Conservation (phyloP, 1,140 invertebrate species). For the Saxidomus purpurata region DNA sequence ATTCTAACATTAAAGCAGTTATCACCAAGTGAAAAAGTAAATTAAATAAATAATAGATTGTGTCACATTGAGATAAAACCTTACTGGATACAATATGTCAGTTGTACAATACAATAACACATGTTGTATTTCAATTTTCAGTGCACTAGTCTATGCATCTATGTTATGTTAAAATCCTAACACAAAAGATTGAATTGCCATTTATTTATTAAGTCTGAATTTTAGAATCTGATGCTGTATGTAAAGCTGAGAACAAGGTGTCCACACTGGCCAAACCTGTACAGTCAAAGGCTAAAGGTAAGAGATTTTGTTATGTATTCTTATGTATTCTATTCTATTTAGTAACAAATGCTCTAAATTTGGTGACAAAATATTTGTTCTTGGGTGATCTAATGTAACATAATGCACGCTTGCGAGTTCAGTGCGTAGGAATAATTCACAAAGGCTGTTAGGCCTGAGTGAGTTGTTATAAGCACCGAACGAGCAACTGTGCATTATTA, state of each 20-base stretch:
- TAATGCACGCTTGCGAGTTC: constrained; percentile 31
- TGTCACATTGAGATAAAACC: constrained; percentile 46
- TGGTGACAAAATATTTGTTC: constrained; percentile 38
- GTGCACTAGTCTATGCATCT: constrained; percentile 50
- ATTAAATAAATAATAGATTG: constrained; percentile 38
- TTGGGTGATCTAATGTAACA: constrained; percentile 31
- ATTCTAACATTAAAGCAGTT: constrained; percentile 51
- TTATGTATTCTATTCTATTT: constrained; percentile 44
- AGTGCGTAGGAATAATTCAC: constrained; percentile 43
- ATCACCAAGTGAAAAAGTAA: constrained; percentile 48
- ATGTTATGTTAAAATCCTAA: constrained; percentile 47
- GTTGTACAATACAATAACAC: constrained; percentile 46
- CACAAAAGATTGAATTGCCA: constrained; percentile 42
- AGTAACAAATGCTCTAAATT: no score
- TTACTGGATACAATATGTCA: constrained; percentile 51
- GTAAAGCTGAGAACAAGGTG: constrained; percentile 48
- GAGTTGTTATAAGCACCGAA: constrained; percentile 48
- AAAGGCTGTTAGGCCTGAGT: constrained; percentile 44
- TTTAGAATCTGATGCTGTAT: constrained; percentile 46
- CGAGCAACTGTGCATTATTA: constrained; percentile 50
- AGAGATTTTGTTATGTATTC: constrained; percentile 44
- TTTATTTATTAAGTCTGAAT: constrained; percentile 52
- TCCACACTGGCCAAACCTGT: constrained; percentile 42
- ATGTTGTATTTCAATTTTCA: constrained; percentile 49
- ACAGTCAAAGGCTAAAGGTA: constrained; percentile 47